Percentiles rank a stretch among this genome's conserved stretches.
Evolutionary conservation across 2,113 vertebrate species (phyloP).

Genomic region (Typhlomys cinereus): DNA sequence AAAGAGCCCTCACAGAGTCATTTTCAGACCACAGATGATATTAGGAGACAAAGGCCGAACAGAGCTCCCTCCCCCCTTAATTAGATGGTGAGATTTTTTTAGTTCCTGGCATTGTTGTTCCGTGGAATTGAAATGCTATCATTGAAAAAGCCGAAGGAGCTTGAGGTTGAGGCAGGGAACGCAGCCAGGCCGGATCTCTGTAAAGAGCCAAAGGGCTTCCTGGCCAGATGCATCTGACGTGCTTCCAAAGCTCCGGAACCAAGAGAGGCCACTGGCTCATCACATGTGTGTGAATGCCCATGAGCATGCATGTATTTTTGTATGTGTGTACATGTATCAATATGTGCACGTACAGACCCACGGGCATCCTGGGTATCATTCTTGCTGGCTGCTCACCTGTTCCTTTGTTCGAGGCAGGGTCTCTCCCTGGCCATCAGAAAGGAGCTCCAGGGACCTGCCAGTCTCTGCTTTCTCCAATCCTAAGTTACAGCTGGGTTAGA

Average conservation of each 20-base stretch:
- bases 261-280: not conserved
- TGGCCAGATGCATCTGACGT: rapidly evolving
- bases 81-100: slow-evolving; percentile 69
- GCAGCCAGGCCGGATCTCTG: not conserved
- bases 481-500: no score
- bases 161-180: slow-evolving; percentile 12
- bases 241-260: not conserved
- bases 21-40: slow-evolving; percentile 34
- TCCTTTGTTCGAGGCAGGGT: not conserved
- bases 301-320: not conserved
- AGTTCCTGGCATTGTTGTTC: slow-evolving; percentile 42
- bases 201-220: not conserved
- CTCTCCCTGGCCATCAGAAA: not conserved
- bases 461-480: no score
- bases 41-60: slow-evolving; percentile 39
- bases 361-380: not conserved
- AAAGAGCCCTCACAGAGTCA: slow-evolving; percentile 44
- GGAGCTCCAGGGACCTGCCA: not conserved
- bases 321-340: not conserved
- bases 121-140: slow-evolving; percentile 60
- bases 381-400: no score
- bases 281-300: rapidly evolving
- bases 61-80: not conserved
- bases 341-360: not conserved
- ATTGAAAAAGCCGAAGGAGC: slow-evolving; percentile 42